Conservation (phyloP, 2,888 invertebrate genomes). For the Hypsopygia costalis region DNA sequence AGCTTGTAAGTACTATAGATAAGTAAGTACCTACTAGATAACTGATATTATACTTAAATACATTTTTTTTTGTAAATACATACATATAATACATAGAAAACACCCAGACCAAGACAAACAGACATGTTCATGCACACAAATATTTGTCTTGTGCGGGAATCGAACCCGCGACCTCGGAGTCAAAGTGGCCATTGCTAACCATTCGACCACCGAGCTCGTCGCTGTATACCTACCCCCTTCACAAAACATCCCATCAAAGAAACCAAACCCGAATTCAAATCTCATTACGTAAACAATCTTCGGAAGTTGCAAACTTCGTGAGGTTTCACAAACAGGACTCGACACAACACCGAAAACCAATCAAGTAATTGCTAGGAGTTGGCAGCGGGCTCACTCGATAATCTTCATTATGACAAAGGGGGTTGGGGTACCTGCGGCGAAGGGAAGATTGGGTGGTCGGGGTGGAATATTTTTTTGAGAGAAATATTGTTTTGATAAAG, state of each 20-base stretch:
- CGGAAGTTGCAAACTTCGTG: constrained; percentile 15
- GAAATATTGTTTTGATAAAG: constrained; percentile 53
- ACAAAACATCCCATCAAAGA: constrained; percentile 13
- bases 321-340: constrained; percentile 30
- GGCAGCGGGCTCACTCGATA: constrained; percentile 41
- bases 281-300: constrained; percentile 32
- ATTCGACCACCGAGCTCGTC: too few species aligned
- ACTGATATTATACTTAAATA: too few species aligned
- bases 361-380: constrained; percentile 63
- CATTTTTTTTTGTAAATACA: too few species aligned
- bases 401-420: constrained; percentile 44
- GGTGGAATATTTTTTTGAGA: constrained; percentile 12
- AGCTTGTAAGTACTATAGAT: too few species aligned
- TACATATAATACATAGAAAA: too few species aligned
- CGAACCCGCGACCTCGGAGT: too few species aligned
- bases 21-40: too few species aligned
- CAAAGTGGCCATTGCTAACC: too few species aligned
- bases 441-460: constrained; percentile 11
- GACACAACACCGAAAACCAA: constrained; percentile 65
- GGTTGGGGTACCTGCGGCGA: constrained; percentile 12
- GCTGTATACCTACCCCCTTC: too few species aligned
- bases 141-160: too few species aligned
- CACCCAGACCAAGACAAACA: too few species aligned
- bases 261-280: constrained; percentile 29
- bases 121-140: too few species aligned